Evolutionary conservation across 2,888 invertebrate species (phyloP), one percentile per base, ranked within the genome.

Genomic region (Neoscelio sp.): DNA sequence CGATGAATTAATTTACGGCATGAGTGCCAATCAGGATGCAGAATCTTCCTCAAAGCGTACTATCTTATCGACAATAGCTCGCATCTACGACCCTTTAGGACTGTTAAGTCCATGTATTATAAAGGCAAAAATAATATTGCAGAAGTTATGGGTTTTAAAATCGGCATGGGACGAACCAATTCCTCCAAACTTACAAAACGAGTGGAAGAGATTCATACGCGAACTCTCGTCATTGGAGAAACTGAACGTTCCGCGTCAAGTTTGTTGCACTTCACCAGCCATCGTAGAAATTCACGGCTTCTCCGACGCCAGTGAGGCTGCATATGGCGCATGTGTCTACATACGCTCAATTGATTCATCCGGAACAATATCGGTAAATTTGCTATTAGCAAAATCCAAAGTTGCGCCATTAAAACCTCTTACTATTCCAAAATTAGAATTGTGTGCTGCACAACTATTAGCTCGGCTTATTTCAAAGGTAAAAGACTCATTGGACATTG

Each of bases 341-440:
- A 38, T 76, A 2, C 60, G 56, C 0, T 46, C 67, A n/a, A 18
- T 52, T 1, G 30, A 62, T 13, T 5, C 6, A 17, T 10, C 33
- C 2, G 44, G 46, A 7, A 7, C 15, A 2, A 13, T 40, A 10
- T 12, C 1, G 1, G 18, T 38, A 0, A 42, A 12, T n/a, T n/a
- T 80, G n/a, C 6, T 74, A 17, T 71, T 52, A 17, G 64, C 76
- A 5, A 80, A 77, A 64, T 68, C 77, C 2, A 67, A 64, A 30
- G 80, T 74, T 0, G 65, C 77, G 2, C 80, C 77, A 2, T n/a
- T 79, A 1, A 74, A 79, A 18, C 40, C 28, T 4, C 15, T 76
- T 0, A 68, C 75, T 0, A 50, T 75, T 12, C 75, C 75, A 0
- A 13, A 48, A 0, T 12, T 54, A 0, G 50, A 64, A 15, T 13